Evolutionary conservation across 2,797 vertebrate species (phyloP), one percentile per base, ranked within the genome.

Genomic region (Squalus acanthias): DNA sequence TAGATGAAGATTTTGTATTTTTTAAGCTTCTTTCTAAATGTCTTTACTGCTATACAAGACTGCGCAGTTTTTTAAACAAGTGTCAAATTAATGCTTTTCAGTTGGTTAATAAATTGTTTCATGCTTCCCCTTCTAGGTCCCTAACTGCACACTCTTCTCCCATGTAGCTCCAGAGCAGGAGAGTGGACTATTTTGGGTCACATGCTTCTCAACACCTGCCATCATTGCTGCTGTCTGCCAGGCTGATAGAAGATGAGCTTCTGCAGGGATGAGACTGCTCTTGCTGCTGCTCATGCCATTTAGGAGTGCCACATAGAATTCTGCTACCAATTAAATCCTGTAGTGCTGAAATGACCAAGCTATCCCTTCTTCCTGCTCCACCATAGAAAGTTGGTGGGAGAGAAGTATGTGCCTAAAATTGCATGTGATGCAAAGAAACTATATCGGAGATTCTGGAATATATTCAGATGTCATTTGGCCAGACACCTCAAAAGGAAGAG

Each of bases 171-270:
- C 39, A 39, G 20, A 93, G 65, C 91, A 93, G n/a, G 46, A 85
- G 63, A 69, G 89, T 3, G 33, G 63, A 65, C 91, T 39, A 93
- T 67, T 93, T 93, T 93, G 60, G 63, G 46, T 93, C 89, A 7
- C 39, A 22, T 39, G 65, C 91, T 93, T 93, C 65, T 46, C 65
- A 67, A 69, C 63, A 93, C 20, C 57, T 63, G 26, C n/a, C 63
- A 93, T 39, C 89, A n/a, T 65, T 53, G 85, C 60, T 92, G 89
- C 60, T 92, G 89, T 92, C 60, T 92, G 33, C 89, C n/a, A 63
- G 63, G 15, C 63, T 93, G 91, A 93, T 93, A 69, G 39, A 93
- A 67, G 65, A 22, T 93, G 91, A 93, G 20, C 91, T 9, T 67
- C 63, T 89, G 50, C 53, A 60, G 39, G 87, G 26, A 60, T 93